These are phyloP conservation scores for Drosophila bocki DNA, from an alignment of 1,140 invertebrate species.

Conservation along the genomic window DNA sequence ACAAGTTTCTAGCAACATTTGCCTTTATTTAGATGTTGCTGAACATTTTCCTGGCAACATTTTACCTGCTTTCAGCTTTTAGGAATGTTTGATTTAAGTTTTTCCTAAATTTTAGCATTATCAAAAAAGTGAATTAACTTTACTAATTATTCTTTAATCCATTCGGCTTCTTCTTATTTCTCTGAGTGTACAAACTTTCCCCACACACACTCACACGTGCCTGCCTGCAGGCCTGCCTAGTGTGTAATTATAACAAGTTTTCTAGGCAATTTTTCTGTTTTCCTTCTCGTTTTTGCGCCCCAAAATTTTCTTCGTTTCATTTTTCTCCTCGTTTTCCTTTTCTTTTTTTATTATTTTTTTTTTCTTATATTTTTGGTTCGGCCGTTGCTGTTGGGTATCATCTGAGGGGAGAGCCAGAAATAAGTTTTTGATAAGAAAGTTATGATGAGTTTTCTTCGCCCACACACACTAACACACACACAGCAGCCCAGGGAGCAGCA, in stretches of 20 bases:
- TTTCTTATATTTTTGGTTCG: constrained; percentile 8
- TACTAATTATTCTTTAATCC: too few relatives aligned
- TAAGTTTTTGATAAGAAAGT: constrained; percentile 83
- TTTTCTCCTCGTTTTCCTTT: constrained; percentile 8
- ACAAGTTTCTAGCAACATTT: background rate
- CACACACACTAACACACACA: constrained; percentile 30
- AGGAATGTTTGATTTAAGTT: background rate
- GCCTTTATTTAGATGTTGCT: background rate
- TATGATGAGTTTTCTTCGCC: constrained; percentile 78
- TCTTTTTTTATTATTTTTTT: constrained; percentile 6
- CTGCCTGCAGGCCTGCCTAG: constrained; percentile 16
- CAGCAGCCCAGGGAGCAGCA: constrained; percentile 15
- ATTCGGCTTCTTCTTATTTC: background rate
- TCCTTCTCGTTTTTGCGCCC: constrained; percentile 28
- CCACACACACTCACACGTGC: constrained; percentile 29
- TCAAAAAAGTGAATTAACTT: background rate
- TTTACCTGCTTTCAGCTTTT: background rate
- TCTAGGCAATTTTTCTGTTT: constrained; percentile 66
- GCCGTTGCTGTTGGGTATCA: constrained; percentile 42
- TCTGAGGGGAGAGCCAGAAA: constrained; percentile 51
- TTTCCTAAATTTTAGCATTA: background rate
- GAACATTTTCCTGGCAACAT: background rate
- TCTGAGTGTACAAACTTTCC: constrained; percentile 2
- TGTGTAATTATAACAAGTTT: constrained; percentile 83
- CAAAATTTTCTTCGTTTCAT: constrained; percentile 4